Conservation (phyloP, 1,140 invertebrate species). For the Aricia agestis region DNA sequence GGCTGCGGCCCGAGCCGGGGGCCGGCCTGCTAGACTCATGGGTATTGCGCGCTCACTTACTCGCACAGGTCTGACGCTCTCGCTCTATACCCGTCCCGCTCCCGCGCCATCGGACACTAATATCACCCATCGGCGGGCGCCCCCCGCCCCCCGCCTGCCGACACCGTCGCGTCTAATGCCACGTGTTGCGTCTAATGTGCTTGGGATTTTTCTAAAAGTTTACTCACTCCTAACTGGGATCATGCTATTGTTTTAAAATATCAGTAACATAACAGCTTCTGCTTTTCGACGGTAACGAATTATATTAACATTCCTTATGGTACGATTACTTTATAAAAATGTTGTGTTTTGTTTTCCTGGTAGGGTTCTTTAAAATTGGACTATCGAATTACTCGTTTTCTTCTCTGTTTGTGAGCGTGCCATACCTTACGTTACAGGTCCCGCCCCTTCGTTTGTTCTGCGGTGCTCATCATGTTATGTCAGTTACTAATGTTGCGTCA, state of each 20-base stretch:
- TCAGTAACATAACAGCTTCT: constrained; percentile 4
- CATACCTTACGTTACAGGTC: constrained; percentile 44
- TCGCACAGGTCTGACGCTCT: constrained; percentile 68
- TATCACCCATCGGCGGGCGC: constrained; percentile 17
- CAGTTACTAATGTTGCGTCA: constrained; percentile 29
- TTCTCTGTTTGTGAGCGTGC: constrained; percentile 61
- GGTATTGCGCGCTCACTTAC: constrained; percentile 76
- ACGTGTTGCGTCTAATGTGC: constrained; percentile 17
- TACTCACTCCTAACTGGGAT: not conserved
- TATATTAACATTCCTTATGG: not conserved
- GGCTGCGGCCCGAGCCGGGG: constrained; percentile 66
- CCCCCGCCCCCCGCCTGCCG: not conserved
- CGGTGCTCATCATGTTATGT: constrained; percentile 17
- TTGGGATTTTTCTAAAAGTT: not conserved
- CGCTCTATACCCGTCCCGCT: constrained; percentile 31
- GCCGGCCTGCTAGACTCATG: constrained; percentile 71
- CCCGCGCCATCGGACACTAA: constrained; percentile 23
- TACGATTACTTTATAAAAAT: not conserved
- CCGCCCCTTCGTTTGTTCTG: not conserved
- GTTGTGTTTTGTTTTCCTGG: not conserved
- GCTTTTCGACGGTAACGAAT: not conserved
- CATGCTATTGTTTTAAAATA: not conserved
- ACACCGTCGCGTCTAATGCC: not conserved
- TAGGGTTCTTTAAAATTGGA: not conserved
- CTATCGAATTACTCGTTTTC: not conserved